Evolutionary conservation across 1,140 invertebrate species (phyloP), one percentile per base, ranked within the genome.

Genomic region (Metopolophium dirhodum): DNA sequence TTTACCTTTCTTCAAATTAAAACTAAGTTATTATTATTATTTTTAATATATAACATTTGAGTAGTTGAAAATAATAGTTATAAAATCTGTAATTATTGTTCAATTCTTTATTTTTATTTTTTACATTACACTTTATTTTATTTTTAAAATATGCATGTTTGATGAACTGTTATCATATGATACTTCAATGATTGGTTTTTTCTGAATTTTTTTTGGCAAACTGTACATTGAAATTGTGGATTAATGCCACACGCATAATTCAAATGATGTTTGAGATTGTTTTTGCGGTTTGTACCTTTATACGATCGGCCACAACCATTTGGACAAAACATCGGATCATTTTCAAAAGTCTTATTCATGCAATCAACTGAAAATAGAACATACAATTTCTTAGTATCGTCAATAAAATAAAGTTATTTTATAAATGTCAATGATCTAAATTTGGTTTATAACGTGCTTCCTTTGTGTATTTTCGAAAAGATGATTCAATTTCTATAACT

Each of bases 151-250:
- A 18, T 35, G 61, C 61, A 77, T 77, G 30, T n/a, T 77, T 77
- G 61, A 77, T 77, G 61, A 77, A 77, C 61, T 18, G 61, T n/a
- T 18, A 77, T n/a, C 14, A 77, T 77, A 18, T 77, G 61, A 77
- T 77, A 77, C n/a, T 35, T 77, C 61, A 77, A 35, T n/a, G 61
- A 77, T 77, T 57, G 41, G 8, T 93, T 94, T 35, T 90, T 54
- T 30, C n/a, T 89, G 30, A 89, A 92, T 35, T n/a, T 22, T 54
- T 90, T 61, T 89, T n/a, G 61, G 93, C 95, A 95, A 37, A 83
- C 8, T 37, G 20, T 83, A 23, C 77, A 83, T 83, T 37, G 7
- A 23, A 83, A 83, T 23, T 83, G 77, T 37, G 77, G 77, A 9
- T 83, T 37, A 35, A 83, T 37, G 7, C 77, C 35, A 83, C 35